Evolutionary conservation across 2,888 invertebrate species (phyloP).

Genomic region (Aphrophora alni): DNA sequence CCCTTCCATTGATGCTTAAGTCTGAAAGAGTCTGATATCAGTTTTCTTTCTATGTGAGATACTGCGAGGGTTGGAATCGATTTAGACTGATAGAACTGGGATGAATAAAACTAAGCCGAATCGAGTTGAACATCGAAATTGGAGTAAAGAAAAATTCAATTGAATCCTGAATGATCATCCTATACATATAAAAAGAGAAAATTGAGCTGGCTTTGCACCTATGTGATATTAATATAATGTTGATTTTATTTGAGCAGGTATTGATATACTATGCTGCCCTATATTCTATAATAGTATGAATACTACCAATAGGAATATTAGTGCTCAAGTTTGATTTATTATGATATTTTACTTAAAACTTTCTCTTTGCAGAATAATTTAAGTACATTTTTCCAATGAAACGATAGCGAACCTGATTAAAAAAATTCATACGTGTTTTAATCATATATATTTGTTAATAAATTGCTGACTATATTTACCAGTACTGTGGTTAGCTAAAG

Average conservation of each 20-base stretch:
- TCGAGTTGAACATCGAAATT: slow-evolving; percentile 6
- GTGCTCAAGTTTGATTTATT: too few relatives aligned
- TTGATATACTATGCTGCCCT: too few relatives aligned
- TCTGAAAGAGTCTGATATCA: slow-evolving; percentile 3
- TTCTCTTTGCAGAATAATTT: too few relatives aligned
- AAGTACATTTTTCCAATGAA: too few relatives aligned
- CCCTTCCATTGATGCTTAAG: neutral
- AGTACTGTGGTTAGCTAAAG: too few relatives aligned
- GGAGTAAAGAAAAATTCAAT: neutral
- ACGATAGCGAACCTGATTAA: too few relatives aligned
- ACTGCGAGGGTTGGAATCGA: neutral
- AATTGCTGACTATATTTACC: too few relatives aligned
- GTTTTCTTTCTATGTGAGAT: neutral
- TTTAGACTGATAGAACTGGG: neutral
- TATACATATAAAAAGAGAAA: neutral
- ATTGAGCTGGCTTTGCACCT: neutral
- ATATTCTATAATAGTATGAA: too few relatives aligned
- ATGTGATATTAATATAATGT: neutral
- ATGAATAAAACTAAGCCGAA: neutral
- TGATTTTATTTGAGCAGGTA: neutral
- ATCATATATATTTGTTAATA: too few relatives aligned
- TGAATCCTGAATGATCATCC: neutral
- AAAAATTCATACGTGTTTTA: too few relatives aligned
- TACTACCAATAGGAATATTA: too few relatives aligned
- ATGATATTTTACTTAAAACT: too few relatives aligned